Conservation (phyloP, 2,888 invertebrate species). For the Caenorhabditis virilis region DNA sequence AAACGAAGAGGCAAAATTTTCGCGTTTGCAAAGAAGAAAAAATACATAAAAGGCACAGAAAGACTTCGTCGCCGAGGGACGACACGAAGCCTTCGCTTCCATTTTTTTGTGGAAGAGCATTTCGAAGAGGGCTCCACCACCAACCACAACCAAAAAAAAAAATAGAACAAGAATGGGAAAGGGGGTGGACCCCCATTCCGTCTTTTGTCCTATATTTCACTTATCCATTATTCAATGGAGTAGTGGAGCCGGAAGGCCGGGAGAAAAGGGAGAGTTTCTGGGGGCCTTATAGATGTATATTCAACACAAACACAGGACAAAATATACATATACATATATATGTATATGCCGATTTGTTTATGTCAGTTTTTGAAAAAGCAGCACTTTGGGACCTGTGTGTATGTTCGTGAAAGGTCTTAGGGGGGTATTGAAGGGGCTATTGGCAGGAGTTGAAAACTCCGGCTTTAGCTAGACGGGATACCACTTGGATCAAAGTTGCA, state of each 20-base stretch:
- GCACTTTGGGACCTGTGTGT: too few species aligned
- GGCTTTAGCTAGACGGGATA: too few species aligned
- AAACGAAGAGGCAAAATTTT: background rate
- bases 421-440: too few species aligned
- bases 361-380: too few species aligned
- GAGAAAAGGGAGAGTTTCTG: slow-evolving; percentile 1
- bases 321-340: too few species aligned
- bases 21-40: background rate
- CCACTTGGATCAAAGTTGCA: too few species aligned
- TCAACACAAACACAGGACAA: too few species aligned
- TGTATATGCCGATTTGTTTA: too few species aligned
- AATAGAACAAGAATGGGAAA: background rate
- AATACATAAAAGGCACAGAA: background rate
- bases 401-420: too few species aligned
- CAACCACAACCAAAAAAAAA: too few species aligned
- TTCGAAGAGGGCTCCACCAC: background rate
- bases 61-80: background rate
- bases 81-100: background rate
- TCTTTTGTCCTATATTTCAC: background rate
- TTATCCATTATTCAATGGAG: background rate
- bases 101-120: background rate
- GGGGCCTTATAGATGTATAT: too few species aligned
- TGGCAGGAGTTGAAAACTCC: too few species aligned
- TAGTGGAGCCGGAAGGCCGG: background rate
- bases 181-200: background rate